Evolutionary conservation across 1,140 invertebrate genomes (phyloP).

Genomic region (Drosophila ambigua): DNA sequence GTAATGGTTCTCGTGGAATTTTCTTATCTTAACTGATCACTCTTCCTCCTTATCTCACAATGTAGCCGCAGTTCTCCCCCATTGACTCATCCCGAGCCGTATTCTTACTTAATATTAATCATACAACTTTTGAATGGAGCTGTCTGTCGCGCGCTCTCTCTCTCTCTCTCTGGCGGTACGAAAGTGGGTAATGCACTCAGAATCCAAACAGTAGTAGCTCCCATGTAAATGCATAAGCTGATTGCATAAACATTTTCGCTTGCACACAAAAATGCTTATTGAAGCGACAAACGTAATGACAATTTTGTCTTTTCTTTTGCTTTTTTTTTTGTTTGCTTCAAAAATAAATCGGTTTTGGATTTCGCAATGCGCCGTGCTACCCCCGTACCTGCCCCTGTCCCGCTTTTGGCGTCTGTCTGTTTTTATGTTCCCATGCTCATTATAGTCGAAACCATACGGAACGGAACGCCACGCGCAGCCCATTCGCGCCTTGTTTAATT

Average conservation of each 20-base stretch:
- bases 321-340: slow-evolving; percentile 17
- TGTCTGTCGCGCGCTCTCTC: too few relatives aligned
- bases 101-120: slow-evolving; percentile 31
- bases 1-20: slow-evolving; percentile 38
- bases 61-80: neutral
- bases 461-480: slow-evolving; percentile 64
- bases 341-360: slow-evolving; percentile 73
- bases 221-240: slow-evolving; percentile 43
- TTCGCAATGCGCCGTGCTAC: slow-evolving; percentile 48
- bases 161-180: too few relatives aligned
- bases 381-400: neutral
- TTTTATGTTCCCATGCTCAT: slow-evolving; percentile 74
- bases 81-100: slow-evolving; percentile 30
- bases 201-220: slow-evolving; percentile 22
- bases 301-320: slow-evolving; percentile 35
- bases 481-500: slow-evolving; percentile 40
- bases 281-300: slow-evolving; percentile 74
- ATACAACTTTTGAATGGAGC: slow-evolving; percentile 11
- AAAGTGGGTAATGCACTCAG: slow-evolving; percentile 1
- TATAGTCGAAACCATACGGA: slow-evolving; percentile 48
- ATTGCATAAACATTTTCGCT: slow-evolving; percentile 68
- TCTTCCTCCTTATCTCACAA: slow-evolving; percentile 24
- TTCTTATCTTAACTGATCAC: slow-evolving; percentile 45
- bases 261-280: slow-evolving; percentile 70
- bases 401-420: slow-evolving; percentile 20